Base-by-base conservation (phyloP, 1,140 invertebrate genomes). In the Atta texana region DNA sequence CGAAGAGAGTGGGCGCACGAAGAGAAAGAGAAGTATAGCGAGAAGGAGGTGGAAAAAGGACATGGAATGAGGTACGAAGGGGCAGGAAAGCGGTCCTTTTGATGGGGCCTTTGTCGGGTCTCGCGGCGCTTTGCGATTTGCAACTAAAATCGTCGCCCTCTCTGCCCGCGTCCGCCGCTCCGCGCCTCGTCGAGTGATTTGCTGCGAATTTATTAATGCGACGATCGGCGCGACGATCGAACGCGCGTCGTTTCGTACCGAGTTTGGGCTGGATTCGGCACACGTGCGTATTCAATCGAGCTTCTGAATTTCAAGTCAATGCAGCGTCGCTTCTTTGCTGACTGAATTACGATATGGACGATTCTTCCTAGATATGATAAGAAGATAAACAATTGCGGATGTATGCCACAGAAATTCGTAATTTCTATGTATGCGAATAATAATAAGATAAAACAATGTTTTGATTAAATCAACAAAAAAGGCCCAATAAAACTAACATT, bases 91-190 rank as follows among this genome's bases (percentile, higher is more conserved):
- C 94, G 94, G 94, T 93, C 92, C 94, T 94, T 95, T 94, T 95
- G 94, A 93, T 90, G 88, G 90, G 88, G 92, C 93, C 94, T 95
- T 95, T 95, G 95, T 95, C 94, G 94, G 94, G 93, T 94, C 94
- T 94, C 93, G 93, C 94, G 95, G 94, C 95, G 92, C 93, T 95
- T 93, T 92, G 93, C 94, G 94, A 95, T 95, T 95, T 95, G 94
- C 94, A 95, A 95, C 94, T 95, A 95, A 95, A 95, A 95, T 95
- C 95, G 93, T 93, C 92, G 92, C 89, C 89, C 92, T 90, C 87
- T 88, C 84, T 89, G 84, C 90, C 71, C 44, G 64, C 63, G 31
- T 34, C 69, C 68, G 75, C 86, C 82, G 61, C 86, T 89, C 85
- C 75, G 44, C 87, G 72, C 71, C 51, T 59, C 80, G 68, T 44